phyloP scores from a whole-genome alignment of 1,140 invertebrate species.

The Andrena cerasifolii region DNA sequence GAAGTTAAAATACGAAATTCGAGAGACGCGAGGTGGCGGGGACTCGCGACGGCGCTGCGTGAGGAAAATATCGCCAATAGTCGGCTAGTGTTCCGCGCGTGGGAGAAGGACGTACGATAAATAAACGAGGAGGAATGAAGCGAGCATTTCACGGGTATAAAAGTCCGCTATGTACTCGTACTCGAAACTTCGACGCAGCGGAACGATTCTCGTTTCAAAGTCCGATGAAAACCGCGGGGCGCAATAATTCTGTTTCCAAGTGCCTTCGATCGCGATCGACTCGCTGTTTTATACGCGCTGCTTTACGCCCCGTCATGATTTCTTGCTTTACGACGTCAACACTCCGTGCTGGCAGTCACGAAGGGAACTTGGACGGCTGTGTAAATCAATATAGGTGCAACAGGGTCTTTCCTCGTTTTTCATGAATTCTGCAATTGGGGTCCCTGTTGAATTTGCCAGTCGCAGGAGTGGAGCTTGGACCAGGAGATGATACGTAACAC shows the following conservation, averaged over 20 bases:
- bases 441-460: no score
- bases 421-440: no score
- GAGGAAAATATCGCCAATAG: no score
- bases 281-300: neutral
- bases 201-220: no score
- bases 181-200: neutral
- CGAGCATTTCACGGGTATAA: neutral
- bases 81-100: no score
- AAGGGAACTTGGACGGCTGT: neutral
- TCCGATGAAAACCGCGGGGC: neutral
- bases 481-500: no score
- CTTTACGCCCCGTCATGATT: slow-evolving; percentile 2
- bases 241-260: slow-evolving; percentile 18
- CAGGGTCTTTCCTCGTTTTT: neutral
- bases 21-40: no score
- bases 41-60: no score
- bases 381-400: neutral
- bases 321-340: slow-evolving; percentile 7
- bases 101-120: neutral
- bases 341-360: neutral
- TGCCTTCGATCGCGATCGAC: slow-evolving; percentile 18
- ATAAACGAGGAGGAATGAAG: neutral
- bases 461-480: no score
- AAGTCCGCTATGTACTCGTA: neutral
- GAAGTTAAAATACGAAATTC: no score